Evolutionary conservation across 2,888 invertebrate species (phyloP).

Genomic region (Agrochola macilenta): DNA sequence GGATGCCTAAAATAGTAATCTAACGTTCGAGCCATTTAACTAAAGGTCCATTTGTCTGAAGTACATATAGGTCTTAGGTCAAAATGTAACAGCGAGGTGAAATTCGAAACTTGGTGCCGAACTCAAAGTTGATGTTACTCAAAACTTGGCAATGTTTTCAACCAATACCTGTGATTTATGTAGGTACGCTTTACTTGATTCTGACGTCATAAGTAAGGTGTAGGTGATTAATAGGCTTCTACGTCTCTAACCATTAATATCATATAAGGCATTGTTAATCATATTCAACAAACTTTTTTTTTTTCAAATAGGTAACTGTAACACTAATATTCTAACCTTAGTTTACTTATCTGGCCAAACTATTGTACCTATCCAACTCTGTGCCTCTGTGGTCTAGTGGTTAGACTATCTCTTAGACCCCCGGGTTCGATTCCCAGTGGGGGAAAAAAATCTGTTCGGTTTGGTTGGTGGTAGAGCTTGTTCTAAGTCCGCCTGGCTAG

Average conservation of each 20-base stretch:
- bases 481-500: no score
- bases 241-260: slow-evolving; percentile 5
- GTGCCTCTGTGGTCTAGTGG: no score
- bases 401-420: no score
- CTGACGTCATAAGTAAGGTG: slow-evolving; percentile 12
- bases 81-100: slow-evolving; percentile 27
- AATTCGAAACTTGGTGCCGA: slow-evolving; percentile 20
- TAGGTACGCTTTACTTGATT: slow-evolving; percentile 8
- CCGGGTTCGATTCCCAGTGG: no score
- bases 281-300: background rate
- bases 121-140: slow-evolving; percentile 10
- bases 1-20: slow-evolving; percentile 57
- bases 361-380: background rate
- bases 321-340: background rate
- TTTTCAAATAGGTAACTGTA: background rate
- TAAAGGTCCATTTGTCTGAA: slow-evolving; percentile 60
- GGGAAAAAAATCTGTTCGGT: no score
- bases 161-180: slow-evolving; percentile 8
- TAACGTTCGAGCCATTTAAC: slow-evolving; percentile 64
- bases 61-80: slow-evolving; percentile 31
- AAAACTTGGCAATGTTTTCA: slow-evolving; percentile 31
- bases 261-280: slow-evolving; percentile 16
- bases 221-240: slow-evolving; percentile 5
- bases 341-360: background rate
- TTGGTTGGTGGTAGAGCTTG: no score